phyloP scores from a whole-genome alignment of 2,113 vertebrate species.

The Platysteira castanea region DNA sequence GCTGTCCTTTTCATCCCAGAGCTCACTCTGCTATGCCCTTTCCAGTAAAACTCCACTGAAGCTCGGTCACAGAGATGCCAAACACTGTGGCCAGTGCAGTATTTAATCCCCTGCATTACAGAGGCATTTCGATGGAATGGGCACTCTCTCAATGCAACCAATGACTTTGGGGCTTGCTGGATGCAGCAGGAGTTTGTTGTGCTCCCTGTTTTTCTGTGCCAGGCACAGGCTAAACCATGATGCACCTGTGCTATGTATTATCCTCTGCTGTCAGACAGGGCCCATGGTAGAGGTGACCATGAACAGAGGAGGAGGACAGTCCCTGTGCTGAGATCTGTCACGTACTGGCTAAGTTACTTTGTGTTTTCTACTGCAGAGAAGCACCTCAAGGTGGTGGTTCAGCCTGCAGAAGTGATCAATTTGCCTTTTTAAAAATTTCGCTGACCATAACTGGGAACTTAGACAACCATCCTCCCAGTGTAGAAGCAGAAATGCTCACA shows the following conservation, averaged over 20 bases:
- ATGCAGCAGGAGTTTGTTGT: background rate
- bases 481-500: background rate
- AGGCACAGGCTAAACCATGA: background rate
- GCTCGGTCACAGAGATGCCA: background rate
- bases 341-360: background rate
- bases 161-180: background rate
- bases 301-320: background rate
- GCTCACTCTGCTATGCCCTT: background rate
- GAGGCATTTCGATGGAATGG: background rate
- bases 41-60: background rate
- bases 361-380: background rate
- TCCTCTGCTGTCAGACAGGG: background rate
- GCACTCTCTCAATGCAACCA: background rate
- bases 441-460: background rate
- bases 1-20: background rate
- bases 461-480: background rate
- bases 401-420: background rate
- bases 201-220: background rate
- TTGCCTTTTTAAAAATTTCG: background rate
- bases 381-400: background rate
- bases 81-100: background rate
- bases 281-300: background rate
- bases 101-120: background rate
- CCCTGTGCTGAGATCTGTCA: background rate
- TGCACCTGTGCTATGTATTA: background rate